Percentiles rank a stretch among this genome's conserved stretches.
These are phyloP conservation scores for Centroberyx gerrardi DNA, from an alignment of 2,797 vertebrate genomes.

Conservation along the genomic window DNA sequence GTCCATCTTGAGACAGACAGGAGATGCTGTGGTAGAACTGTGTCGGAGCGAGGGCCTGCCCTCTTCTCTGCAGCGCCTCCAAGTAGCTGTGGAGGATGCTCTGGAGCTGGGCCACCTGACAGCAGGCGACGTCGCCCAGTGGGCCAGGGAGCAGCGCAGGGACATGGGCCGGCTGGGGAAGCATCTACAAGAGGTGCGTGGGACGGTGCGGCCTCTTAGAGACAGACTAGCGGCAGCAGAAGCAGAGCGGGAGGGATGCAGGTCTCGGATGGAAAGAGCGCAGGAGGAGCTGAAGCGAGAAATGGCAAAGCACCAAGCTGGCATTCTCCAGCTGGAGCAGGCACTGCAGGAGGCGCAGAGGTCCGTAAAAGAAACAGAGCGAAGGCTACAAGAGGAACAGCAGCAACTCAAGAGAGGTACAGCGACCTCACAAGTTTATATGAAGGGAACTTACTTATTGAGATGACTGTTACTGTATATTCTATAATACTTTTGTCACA, in stretches of 20 bases:
- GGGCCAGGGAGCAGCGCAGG: slow-evolving; percentile 90
- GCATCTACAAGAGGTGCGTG: slow-evolving; percentile 87
- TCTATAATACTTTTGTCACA: slow-evolving; percentile 55
- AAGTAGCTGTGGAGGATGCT: slow-evolving; percentile 80
- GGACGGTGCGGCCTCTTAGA: slow-evolving; percentile 85
- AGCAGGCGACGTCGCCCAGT: slow-evolving; percentile 86
- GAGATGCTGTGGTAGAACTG: slow-evolving; percentile 84
- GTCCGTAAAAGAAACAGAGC: slow-evolving; percentile 73
- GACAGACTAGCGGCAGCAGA: slow-evolving; percentile 78
- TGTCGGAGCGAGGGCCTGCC: slow-evolving; percentile 92
- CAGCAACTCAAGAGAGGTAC: slow-evolving; percentile 85
- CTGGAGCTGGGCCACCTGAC: slow-evolving; percentile 83
- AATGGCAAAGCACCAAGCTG: slow-evolving; percentile 67
- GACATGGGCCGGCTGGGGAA: slow-evolving; percentile 89
- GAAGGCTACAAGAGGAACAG: slow-evolving; percentile 82
- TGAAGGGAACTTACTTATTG: background rate
- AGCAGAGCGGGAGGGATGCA: slow-evolving; percentile 79
- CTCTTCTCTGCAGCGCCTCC: slow-evolving; percentile 89
- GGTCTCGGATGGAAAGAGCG: slow-evolving; percentile 71
- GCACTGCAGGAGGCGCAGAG: slow-evolving; percentile 73
- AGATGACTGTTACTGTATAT: slow-evolving; percentile 8
- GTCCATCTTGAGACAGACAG: slow-evolving; percentile 84
- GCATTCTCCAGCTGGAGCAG: slow-evolving; percentile 79
- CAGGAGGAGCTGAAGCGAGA: slow-evolving; percentile 79
- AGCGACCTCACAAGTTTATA: slow-evolving; percentile 8